A percentile compares a stretch with the other conserved stretches of the same genome.
Evolutionary conservation across 1,140 invertebrate species (phyloP).

Genomic region (Maniola jurtina): DNA sequence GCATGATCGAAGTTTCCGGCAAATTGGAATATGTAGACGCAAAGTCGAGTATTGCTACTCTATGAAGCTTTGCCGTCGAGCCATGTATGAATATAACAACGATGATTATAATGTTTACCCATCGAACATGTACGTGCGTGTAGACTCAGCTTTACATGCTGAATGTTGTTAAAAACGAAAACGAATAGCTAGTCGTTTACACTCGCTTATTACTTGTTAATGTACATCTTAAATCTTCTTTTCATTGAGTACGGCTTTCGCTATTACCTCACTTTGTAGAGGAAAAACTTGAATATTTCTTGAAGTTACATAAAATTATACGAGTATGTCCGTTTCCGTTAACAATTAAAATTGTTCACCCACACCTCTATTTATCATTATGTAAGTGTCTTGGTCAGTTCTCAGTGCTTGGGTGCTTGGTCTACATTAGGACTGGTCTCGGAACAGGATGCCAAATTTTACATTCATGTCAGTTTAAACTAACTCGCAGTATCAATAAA

Average conservation of each 20-base stretch:
- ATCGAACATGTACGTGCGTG: too few species aligned
- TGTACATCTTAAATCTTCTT: conserved; percentile 8
- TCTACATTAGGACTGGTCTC: conserved; percentile 36
- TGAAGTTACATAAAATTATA: conserved; percentile 7
- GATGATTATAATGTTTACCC: too few species aligned
- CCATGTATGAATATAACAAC: too few species aligned
- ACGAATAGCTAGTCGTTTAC: background rate
- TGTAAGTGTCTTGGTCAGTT: conserved; percentile 25
- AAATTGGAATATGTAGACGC: too few species aligned
- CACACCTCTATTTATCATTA: conserved; percentile 29
- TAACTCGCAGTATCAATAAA: conserved; percentile 10
- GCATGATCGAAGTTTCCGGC: too few species aligned
- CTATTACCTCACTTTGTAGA: conserved; percentile 12
- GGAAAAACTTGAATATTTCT: background rate
- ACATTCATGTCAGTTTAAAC: conserved; percentile 28
- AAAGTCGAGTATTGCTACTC: too few species aligned
- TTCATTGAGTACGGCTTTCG: background rate
- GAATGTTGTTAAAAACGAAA: background rate
- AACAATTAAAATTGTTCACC: conserved; percentile 33
- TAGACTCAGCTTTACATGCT: background rate
- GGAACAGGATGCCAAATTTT: conserved; percentile 33
- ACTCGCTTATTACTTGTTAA: conserved; percentile 5
- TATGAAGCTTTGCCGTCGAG: too few species aligned
- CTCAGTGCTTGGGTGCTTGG: conserved; percentile 22
- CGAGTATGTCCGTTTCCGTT: conserved; percentile 20